phyloP scores from a whole-genome alignment of 2,113 vertebrate genomes.

The Pomatorhinus ruficollis region DNA sequence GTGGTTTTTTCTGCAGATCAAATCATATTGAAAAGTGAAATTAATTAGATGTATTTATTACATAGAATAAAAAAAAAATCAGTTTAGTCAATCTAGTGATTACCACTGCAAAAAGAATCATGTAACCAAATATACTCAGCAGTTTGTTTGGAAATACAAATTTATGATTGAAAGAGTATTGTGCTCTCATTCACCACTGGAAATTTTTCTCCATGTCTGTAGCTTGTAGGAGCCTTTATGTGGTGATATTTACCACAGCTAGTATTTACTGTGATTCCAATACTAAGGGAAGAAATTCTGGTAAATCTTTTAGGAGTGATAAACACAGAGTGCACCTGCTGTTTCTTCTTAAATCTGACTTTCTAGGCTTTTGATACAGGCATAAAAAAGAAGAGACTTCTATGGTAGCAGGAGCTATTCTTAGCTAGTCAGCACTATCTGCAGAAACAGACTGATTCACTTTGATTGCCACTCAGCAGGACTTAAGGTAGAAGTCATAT shows the following conservation, averaged over 20 bases:
- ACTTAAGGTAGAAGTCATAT: slow-evolving; percentile 68
- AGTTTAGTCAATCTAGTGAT: not conserved
- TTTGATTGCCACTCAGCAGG: slow-evolving; percentile 62
- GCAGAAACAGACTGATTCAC: slow-evolving; percentile 38
- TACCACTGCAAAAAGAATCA: not conserved
- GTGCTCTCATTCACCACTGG: not conserved
- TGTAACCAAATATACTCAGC: not conserved
- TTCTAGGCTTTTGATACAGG: not conserved
- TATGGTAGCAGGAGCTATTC: slow-evolving; percentile 32
- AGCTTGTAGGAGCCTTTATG: not conserved
- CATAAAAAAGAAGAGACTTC: not conserved
- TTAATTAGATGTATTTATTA: not conserved
- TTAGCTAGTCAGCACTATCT: slow-evolving; percentile 56
- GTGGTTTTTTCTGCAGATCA: not conserved
- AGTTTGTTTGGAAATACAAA: not conserved
- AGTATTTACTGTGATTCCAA: not conserved
- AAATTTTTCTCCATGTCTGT: not conserved
- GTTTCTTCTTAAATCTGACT: not conserved
- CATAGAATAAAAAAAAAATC: not conserved
- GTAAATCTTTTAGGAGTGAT: not conserved
- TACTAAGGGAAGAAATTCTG: not conserved
- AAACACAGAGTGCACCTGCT: not conserved
- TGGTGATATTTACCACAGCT: not conserved
- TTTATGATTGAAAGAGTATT: not conserved
- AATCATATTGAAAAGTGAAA: not conserved